phyloP scores from a whole-genome alignment of 2,113 vertebrate species.

The Hyla sarda region DNA sequence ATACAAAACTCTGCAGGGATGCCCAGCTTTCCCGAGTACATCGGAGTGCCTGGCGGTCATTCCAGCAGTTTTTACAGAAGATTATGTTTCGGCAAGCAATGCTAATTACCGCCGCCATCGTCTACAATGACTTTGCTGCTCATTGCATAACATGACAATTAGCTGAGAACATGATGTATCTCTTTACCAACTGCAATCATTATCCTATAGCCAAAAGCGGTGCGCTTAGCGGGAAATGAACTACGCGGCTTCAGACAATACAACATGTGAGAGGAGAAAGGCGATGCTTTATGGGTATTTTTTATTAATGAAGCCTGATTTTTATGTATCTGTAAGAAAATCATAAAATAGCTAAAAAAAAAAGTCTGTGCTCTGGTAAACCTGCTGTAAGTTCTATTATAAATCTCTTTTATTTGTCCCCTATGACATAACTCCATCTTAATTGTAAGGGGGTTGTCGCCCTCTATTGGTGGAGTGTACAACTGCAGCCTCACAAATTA shows the following conservation, averaged over 20 bases:
- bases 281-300: neutral
- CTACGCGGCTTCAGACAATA: neutral
- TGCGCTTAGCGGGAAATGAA: neutral
- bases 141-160: slow-evolving; percentile 17
- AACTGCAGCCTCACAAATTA: neutral
- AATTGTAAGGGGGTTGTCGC: neutral
- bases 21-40: neutral
- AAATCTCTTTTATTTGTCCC: neutral
- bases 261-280: neutral
- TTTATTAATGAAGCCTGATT: neutral
- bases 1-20: neutral
- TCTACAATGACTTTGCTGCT: accelerated
- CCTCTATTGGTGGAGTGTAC: neutral
- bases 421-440: neutral
- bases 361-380: neutral
- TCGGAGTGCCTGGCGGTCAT: neutral
- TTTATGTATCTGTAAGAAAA: neutral
- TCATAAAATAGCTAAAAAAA: neutral
- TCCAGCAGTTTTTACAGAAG: neutral
- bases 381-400: neutral
- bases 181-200: neutral
- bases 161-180: neutral
- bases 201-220: neutral
- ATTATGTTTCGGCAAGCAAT: neutral
- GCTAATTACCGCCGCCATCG: neutral